Evolutionary conservation across 2,888 invertebrate genomes (phyloP).

Genomic region (Conistra vaccinii): DNA sequence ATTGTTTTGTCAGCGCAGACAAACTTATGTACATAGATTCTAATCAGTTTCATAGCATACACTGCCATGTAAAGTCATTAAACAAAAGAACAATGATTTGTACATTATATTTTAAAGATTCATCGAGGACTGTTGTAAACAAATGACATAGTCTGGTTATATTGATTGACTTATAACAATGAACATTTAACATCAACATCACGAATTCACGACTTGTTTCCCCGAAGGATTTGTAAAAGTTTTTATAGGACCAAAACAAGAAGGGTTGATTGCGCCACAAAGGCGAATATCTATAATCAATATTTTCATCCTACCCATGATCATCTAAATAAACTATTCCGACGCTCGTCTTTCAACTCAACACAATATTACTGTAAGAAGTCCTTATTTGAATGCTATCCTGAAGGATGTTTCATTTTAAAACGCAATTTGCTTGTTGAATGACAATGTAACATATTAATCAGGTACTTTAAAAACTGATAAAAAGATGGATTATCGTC

Average conservation of each 20-base stretch:
- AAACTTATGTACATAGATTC: conserved; percentile 33
- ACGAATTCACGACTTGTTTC: neutral
- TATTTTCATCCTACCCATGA: neutral
- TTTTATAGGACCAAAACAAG: neutral
- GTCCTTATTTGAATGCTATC: neutral
- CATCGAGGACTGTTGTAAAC: conserved; percentile 9
- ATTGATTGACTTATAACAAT: neutral
- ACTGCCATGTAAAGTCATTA: conserved; percentile 25
- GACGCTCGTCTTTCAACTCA: neutral
- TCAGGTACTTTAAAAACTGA: neutral
- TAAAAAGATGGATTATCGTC: neutral
- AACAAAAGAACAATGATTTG: conserved; percentile 33
- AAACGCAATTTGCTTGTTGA: neutral
- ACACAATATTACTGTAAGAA: neutral
- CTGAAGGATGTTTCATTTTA: neutral
- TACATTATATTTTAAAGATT: conserved; percentile 20
- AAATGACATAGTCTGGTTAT: neutral
- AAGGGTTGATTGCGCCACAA: neutral
- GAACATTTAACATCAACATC: too few species aligned
- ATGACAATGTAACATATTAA: neutral
- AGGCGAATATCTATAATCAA: neutral
- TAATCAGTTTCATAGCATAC: conserved; percentile 41
- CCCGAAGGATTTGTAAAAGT: neutral
- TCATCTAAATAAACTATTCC: neutral
- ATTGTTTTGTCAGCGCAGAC: conserved; percentile 37